Percentiles rank a stretch among this genome's conserved stretches.
Conservation (phyloP, 2,888 invertebrate genomes). For the Chalcosyrphus nemorum region DNA sequence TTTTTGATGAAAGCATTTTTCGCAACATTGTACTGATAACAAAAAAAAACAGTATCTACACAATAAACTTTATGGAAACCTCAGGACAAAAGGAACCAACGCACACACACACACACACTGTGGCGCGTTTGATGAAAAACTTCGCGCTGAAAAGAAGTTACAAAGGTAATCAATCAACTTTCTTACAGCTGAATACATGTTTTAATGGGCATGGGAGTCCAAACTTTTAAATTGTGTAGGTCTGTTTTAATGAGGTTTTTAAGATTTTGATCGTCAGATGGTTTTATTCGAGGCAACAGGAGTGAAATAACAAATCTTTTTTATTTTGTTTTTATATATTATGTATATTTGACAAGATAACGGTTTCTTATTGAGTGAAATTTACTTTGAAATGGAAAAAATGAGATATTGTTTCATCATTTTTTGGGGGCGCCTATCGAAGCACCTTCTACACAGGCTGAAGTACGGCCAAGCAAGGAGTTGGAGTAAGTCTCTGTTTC, state of each 20-base stretch:
- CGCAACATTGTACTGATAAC: constrained; percentile 5
- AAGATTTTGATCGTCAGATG: background rate
- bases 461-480: too few relatives aligned
- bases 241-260: background rate
- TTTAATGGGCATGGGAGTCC: constrained; percentile 4
- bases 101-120: too few relatives aligned
- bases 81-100: constrained; percentile 10
- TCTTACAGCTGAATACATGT: constrained; percentile 23
- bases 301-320: background rate
- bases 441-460: too few relatives aligned
- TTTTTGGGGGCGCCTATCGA: too few relatives aligned
- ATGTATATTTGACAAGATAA: background rate
- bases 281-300: background rate
- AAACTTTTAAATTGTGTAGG: background rate
- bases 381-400: background rate
- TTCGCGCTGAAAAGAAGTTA: background rate
- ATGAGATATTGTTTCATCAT: background rate
- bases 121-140: background rate
- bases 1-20: constrained; percentile 25
- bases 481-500: too few relatives aligned
- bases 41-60: too few relatives aligned
- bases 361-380: background rate
- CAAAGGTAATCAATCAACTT: constrained; percentile 62
- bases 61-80: constrained; percentile 28
- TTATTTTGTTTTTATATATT: background rate